Base-by-base conservation (phyloP, 2,797 vertebrate species). In the Bovichtus diacanthus region DNA sequence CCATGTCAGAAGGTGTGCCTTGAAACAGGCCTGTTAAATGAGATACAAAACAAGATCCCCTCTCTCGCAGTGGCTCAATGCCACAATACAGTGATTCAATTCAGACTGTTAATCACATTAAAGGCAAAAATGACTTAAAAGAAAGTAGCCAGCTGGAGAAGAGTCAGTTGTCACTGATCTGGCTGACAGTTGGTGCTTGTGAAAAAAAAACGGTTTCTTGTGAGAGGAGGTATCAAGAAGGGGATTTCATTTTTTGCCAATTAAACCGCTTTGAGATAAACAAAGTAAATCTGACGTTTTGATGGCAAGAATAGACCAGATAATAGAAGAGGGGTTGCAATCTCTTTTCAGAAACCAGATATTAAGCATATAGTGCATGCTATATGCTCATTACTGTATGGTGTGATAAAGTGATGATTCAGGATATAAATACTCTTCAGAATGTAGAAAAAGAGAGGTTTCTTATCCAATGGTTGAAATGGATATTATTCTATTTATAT, bases 241-340 rank as follows among this genome's bases (percentile, higher is more conserved):
- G 70, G 64, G 70, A 49, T 78, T 83, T 81, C 8, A 66, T 78
- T 50, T 56, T 75, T 74, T 85, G 77, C 80, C 78, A 84, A 41
- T 83, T 81, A 74, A 83, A 82, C 76, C 73, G 81, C 78, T 89
- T 81, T 79, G 55, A 76, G 55, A 80, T 78, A 51, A 85, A 82
- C 71, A 82, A 65, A 88, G 51, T 84, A 65, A 79, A 67, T 79
- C 56, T 86, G 69, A 88, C 19, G 15, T 83, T 84, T 84, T 67
- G 63, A 64, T 49, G 50, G 58, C 19, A 47, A 70, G 73, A 81
- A 68, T 12, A 73, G 21, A 58, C 36, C 29, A 53, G 18, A 70
- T 84, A 27, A 68, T 68, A 60, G 49, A 51, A 29, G 47, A 76
- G 18, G 13, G 47, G 38, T 53, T 71, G 54, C 25, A 53, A 54